Evolutionary conservation across 2,113 vertebrate species (phyloP).

Genomic region (Triplophysa tibetana): DNA sequence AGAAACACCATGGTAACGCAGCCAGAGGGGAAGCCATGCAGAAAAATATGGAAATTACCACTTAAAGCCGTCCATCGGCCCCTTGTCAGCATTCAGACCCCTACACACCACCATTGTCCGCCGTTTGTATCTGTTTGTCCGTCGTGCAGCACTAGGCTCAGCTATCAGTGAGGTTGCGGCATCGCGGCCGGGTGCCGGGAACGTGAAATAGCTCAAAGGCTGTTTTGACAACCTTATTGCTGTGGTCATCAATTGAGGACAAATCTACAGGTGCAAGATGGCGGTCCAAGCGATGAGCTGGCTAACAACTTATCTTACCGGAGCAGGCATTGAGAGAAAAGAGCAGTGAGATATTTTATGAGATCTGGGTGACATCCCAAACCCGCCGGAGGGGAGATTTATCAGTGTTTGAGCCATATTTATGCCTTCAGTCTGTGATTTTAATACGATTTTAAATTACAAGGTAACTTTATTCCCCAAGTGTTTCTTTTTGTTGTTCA

Average conservation of each 20-base stretch:
- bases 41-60: slow-evolving; percentile 69
- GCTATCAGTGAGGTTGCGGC: not conserved
- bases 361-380: not conserved
- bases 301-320: slow-evolving; percentile 16
- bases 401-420: not conserved
- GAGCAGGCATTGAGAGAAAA: not conserved
- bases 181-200: slow-evolving; percentile 1
- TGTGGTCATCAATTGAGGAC: slow-evolving; percentile 11
- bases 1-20: slow-evolving; percentile 56
- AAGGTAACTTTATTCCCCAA: not conserved
- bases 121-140: slow-evolving; percentile 30
- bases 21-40: slow-evolving; percentile 58
- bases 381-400: not conserved
- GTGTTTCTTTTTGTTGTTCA: not conserved
- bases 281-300: not conserved
- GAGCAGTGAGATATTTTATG: not conserved
- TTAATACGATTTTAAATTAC: not conserved
- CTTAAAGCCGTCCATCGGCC: slow-evolving; percentile 58
- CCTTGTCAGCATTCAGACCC: slow-evolving; percentile 49
- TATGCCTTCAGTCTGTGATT: not conserved
- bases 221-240: slow-evolving; percentile 28
- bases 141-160: not conserved
- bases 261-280: slow-evolving; percentile 10
- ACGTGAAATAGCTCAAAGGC: slow-evolving; percentile 9
- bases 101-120: slow-evolving; percentile 34